Evolutionary conservation across 35 echinoderm and acorn worm genomes (phyloP), one percentile per base, ranked within the genome.

Genomic region (Nesometra sesokonis): DNA sequence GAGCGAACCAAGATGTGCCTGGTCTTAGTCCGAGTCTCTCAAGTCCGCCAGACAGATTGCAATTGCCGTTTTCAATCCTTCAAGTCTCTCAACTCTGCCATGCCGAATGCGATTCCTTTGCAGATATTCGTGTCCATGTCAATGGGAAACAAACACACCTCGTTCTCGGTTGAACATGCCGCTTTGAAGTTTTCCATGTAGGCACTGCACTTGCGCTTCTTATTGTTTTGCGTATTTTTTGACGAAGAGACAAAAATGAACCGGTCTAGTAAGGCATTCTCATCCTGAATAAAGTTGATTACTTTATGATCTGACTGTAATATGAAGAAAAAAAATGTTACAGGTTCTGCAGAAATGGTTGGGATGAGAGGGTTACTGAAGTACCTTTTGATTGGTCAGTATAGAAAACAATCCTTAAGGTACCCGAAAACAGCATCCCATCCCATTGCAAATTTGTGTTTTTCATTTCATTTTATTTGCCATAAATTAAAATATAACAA

Each of bases 111-210:
- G 52, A 99, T 90, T 46, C 87, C 82, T 46, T 94, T 87, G 80
- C 96, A 99, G 2, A 99, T 52, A 31, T 91, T 85, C 0, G 88
- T 87, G 47, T 92, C 90, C 17, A 90, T 94, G 9, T 94, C 90
- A n/a, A 37, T 38, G 0, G 92, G 87, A 76, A 99, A 99, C 7
- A 99, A 88, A 84, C 96, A 99, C n/a, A 92, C 89, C 57, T 97
- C 95, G 84, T 97, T 97, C 86, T 93, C 89, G 3, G 95, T 97
- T 11, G 92, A 94, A 35, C 92, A 87, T n/a, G 93, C 78, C 4
- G 90, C 95, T 78, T 97, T 97, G 84, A 93, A 97, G 33, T 86
- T 85, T 38, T 87, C 77, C 19, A 57, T 82, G 81, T 84, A 97
- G 4, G 93, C 92, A 82, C 95, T 97, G 46, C 82, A 84, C 84